Evolutionary conservation across 2,888 invertebrate species (phyloP).

Genomic region (Hydraecia micacea): DNA sequence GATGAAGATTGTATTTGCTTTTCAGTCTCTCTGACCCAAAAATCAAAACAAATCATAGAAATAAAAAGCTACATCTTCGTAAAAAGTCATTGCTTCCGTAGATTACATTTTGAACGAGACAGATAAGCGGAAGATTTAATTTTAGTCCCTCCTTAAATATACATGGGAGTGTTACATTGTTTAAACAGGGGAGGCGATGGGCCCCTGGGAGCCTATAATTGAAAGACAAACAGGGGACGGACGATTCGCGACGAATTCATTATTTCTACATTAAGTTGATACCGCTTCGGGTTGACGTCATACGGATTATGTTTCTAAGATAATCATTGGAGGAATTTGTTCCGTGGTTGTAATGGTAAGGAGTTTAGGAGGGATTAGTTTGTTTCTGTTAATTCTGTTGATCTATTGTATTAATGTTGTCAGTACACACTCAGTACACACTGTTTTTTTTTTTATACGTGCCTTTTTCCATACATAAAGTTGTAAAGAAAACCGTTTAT

Average conservation of each 20-base stretch:
- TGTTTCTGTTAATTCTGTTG: constrained; percentile 4
- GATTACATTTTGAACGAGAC: constrained; percentile 76
- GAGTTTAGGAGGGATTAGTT: constrained; percentile 1
- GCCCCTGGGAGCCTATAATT: constrained; percentile 84
- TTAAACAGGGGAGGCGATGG: constrained; percentile 77
- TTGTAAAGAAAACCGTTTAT: not conserved
- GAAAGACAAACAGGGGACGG: constrained; percentile 89
- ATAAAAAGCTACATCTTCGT: constrained; percentile 21
- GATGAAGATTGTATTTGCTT: not conserved
- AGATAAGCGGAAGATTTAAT: constrained; percentile 85
- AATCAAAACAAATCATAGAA: constrained; percentile 23
- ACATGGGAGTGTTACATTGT: constrained; percentile 81
- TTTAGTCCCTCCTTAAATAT: constrained; percentile 85
- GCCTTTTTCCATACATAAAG: too few relatives aligned
- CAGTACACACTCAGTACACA: not conserved
- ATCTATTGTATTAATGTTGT: not conserved
- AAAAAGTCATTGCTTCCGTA: constrained; percentile 74
- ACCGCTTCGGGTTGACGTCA: constrained; percentile 65
- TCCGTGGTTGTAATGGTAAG: constrained; percentile 18
- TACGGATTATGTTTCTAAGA: constrained; percentile 63
- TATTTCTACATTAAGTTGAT: constrained; percentile 86
- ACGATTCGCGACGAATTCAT: constrained; percentile 88
- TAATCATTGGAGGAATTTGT: constrained; percentile 56
- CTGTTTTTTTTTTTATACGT: not conserved
- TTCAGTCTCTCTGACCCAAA: not conserved